Conservation (phyloP, 1,140 invertebrate genomes). For the Thaumetopoea pityocampa region DNA sequence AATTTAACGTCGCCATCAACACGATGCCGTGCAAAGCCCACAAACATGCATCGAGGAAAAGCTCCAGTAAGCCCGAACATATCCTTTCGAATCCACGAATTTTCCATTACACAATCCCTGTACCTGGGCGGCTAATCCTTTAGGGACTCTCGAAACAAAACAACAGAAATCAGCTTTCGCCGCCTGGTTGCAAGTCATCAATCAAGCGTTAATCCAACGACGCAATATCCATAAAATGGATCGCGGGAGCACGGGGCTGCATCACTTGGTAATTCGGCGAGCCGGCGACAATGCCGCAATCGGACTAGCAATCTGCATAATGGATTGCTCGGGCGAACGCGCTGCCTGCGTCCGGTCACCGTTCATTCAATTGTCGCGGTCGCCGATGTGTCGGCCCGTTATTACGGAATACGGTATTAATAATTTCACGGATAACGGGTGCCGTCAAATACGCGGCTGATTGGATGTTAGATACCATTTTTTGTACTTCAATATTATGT, state of each 20-base stretch:
- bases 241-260: slow-evolving; percentile 36
- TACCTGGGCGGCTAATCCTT: slow-evolving; percentile 9
- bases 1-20: too few species aligned
- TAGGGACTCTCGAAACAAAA: slow-evolving; percentile 21
- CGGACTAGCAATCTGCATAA: slow-evolving; percentile 66
- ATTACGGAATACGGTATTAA: slow-evolving; percentile 58
- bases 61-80: too few species aligned
- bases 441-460: slow-evolving; percentile 5
- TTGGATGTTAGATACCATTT: slow-evolving; percentile 5
- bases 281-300: slow-evolving; percentile 64
- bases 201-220: slow-evolving; percentile 58
- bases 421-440: slow-evolving; percentile 37
- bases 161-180: slow-evolving; percentile 24
- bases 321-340: slow-evolving; percentile 67
- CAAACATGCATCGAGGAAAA: too few species aligned
- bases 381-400: slow-evolving; percentile 55
- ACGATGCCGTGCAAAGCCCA: too few species aligned
- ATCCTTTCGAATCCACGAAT: too few species aligned
- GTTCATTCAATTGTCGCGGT: slow-evolving; percentile 60
- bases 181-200: slow-evolving; percentile 38
- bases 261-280: slow-evolving; percentile 46
- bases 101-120: slow-evolving; percentile 13
- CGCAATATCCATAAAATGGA: slow-evolving; percentile 63
- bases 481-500: slow-evolving; percentile 1
- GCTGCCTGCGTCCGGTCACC: slow-evolving; percentile 50